Evolutionary conservation across 2,888 invertebrate genomes (phyloP).

Genomic region (Protophormia terraenovae): DNA sequence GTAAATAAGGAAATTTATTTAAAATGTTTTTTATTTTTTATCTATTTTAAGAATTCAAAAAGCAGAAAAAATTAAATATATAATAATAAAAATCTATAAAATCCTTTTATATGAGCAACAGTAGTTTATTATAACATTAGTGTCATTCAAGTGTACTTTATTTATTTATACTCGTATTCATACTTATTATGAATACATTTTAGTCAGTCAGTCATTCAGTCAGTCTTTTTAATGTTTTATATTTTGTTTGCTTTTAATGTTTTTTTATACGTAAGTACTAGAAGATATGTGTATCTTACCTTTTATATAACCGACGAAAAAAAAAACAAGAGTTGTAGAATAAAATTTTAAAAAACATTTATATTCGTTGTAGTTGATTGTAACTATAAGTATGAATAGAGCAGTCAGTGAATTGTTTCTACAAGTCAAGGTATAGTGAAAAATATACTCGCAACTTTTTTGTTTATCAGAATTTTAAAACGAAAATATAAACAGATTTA

Average conservation of each 20-base stretch:
- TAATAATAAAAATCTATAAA: slow-evolving; percentile 39
- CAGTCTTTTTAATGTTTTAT: neutral
- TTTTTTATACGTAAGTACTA: no score
- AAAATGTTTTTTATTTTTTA: slow-evolving; percentile 36
- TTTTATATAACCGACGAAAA: neutral
- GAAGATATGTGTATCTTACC: no score
- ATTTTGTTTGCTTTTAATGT: neutral
- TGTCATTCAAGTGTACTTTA: slow-evolving; percentile 38
- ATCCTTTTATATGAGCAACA: slow-evolving; percentile 51
- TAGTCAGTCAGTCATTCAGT: no score
- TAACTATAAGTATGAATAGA: neutral
- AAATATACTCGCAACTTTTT: neutral
- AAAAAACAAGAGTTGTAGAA: slow-evolving; percentile 29
- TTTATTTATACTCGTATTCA: neutral
- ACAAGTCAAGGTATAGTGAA: slow-evolving; percentile 57
- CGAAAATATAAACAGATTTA: neutral
- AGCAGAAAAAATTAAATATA: neutral
- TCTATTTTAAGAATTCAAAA: slow-evolving; percentile 46
- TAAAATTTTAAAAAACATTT: neutral
- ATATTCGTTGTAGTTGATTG: neutral
- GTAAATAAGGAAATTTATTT: slow-evolving; percentile 57
- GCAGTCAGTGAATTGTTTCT: slow-evolving; percentile 14
- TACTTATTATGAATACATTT: slow-evolving; percentile 17
- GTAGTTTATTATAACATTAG: slow-evolving; percentile 33
- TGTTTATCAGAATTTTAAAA: neutral